Base-by-base conservation (phyloP, 1,140 invertebrate species). In the Lepidostoma basale region DNA sequence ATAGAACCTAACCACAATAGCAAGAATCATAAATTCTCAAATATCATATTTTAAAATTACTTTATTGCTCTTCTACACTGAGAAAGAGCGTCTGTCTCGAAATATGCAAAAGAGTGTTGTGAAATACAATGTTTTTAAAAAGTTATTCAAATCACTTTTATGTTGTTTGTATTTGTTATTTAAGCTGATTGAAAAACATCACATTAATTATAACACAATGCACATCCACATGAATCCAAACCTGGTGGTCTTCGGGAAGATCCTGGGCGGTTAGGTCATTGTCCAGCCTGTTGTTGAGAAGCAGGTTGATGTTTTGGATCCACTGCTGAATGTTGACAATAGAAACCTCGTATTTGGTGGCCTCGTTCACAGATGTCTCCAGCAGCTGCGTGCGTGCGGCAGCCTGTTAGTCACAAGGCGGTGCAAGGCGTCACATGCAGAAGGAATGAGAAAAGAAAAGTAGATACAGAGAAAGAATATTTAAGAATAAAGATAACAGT, bases 221-320 rank as follows among this genome's bases (percentile, higher is more conserved):
- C 1, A 45, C n/a, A 45, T 16, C 9, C 12, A 14, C n/a, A 45
- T n/a, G 18, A 44, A 62, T 47, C n/a, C 80, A 77, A 76, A 92
- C 92, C 85, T 92, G 88, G 76, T 89, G 87, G 77, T 93, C 91
- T 74, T 93, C 88, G 18, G 91, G 91, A 71, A 93, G 83, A 82
- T 94, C 91, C 76, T 90, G 88, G 71, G 91, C 89, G 67, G 90
- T 88, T 42, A 93, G 84, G 79, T 94, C 92, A 76, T 91, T 90
- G 75, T 92, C 88, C 74, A 92, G 82, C 74, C 90, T 85, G 75
- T 89, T 87, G 76, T 89, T 88, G 76, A 94, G 83, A 77, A 89
- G 83, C 58, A 85, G 84, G 74, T 90, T 88, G 72, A 91, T 85
- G 76, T 90, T 87, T 49, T 83, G 86, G 75, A 95, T 85, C 87